phyloP scores from a whole-genome alignment of 2,113 vertebrate species.

The Taurulus bubalis region DNA sequence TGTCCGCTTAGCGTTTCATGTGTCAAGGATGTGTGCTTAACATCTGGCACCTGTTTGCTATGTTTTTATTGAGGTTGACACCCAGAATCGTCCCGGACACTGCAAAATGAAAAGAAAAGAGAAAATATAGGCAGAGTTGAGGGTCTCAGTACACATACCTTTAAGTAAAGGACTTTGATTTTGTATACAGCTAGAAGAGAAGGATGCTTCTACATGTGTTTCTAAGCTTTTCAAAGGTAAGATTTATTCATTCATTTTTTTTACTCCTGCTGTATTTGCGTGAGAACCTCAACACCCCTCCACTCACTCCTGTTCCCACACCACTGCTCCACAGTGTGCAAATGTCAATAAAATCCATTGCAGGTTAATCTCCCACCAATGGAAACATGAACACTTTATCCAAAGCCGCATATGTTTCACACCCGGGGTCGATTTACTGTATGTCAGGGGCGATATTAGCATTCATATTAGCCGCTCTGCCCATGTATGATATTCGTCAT shows the following conservation, averaged over 20 bases:
- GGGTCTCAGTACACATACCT: not conserved
- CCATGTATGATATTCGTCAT: constrained; percentile 80
- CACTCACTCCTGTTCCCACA: constrained; percentile 56
- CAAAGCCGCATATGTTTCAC: constrained; percentile 79
- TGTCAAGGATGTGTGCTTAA: not conserved
- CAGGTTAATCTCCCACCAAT: constrained; percentile 78
- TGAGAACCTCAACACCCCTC: constrained; percentile 11
- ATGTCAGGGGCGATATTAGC: constrained; percentile 82
- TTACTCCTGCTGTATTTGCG: constrained; percentile 39
- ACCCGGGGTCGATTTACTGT: constrained; percentile 81
- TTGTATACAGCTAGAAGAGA: not conserved
- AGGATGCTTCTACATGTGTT: constrained; percentile 10
- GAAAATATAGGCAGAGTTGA: not conserved
- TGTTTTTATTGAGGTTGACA: not conserved
- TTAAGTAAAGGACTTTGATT: not conserved
- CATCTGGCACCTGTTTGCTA: not conserved
- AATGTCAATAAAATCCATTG: constrained; percentile 82
- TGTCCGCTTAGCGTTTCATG: not conserved
- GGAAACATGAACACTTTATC: constrained; percentile 82
- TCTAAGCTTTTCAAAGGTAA: constrained; percentile 4
- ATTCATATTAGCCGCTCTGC: constrained; percentile 80
- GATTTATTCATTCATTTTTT: constrained; percentile 2
- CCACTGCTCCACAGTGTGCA: constrained; percentile 52
- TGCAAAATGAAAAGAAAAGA: not conserved
- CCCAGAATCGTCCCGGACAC: not conserved